Base-by-base conservation (phyloP, 2,797 vertebrate genomes). In the Lycodopsis pacificus region DNA sequence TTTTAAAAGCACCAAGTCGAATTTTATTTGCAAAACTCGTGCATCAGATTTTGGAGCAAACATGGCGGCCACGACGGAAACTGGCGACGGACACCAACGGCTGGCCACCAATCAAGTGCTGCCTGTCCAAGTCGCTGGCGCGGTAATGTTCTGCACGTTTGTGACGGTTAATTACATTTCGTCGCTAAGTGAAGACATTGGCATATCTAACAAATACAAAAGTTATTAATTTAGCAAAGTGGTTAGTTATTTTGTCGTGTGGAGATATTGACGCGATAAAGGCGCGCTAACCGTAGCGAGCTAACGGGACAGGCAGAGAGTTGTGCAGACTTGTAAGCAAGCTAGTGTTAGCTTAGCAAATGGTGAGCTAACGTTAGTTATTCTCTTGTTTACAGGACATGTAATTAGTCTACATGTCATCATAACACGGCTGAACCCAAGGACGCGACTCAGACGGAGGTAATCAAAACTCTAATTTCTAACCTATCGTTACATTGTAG, bases 1-100 rank as follows among this genome's bases (percentile, higher is more conserved):
- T 58, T 27, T 15, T 20, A 10, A 65, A 77, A 25, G 27, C 2
- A 12, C 30, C 0, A 7, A 22, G 30, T 32, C 1, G 0, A 1
- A 8, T 44, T 65, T 58, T 4, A 34, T 46, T 22, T 10, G 2
- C 15, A 13, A 36, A 69, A 46, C 2, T 5, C 7, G 13, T 15
- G 10, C 4, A 42, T 34, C 36, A 2, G 65, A 42, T 44, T 69
- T 48, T 19, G 44, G 38, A 54, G 13, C 38, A 34, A 86, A 83
- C 66, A 91, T 89, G 89, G 83, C 85, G 76, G 46, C 81, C 73
- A 71, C 86, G 86, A 73, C 88, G 86, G 90, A 89, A 90, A 80
- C 75, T 5, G 85, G 57, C 71, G 77, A 86, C 17, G 86, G 87
- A 85, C 79, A 72, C n/a, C 27, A 77, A 2, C 57, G 11, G 19